Evolutionary conservation across 2,888 invertebrate genomes (phyloP).

Genomic region (Volucella zonaria): DNA sequence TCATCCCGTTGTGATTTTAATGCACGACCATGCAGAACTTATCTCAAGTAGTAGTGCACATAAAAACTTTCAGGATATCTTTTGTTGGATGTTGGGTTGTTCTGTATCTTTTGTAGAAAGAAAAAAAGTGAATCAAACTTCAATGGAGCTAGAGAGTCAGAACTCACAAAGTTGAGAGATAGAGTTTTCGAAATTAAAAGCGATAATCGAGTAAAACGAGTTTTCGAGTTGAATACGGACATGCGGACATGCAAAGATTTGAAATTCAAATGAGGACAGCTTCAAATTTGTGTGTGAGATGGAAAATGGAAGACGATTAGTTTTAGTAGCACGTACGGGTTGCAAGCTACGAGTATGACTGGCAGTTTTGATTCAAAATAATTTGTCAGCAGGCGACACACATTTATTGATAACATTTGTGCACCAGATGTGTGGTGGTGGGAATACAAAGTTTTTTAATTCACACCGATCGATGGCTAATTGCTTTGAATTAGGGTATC

Average conservation of each 20-base stretch:
- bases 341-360: background rate
- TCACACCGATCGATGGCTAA: too few species aligned
- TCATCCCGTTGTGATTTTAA: conserved; percentile 38
- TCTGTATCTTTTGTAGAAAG: conserved; percentile 16
- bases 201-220: conserved; percentile 66
- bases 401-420: too few species aligned
- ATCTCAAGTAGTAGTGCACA: conserved; percentile 45
- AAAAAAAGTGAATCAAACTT: conserved; percentile 33
- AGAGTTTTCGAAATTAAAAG: conserved; percentile 45
- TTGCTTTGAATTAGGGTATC: too few species aligned
- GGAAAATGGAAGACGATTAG: conserved; percentile 34
- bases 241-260: conserved; percentile 39
- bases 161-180: background rate
- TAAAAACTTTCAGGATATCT: conserved; percentile 53
- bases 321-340: conserved; percentile 35
- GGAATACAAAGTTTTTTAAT: too few species aligned
- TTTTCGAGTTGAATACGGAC: conserved; percentile 43
- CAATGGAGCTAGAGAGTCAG: conserved; percentile 9
- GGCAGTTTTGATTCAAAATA: too few species aligned
- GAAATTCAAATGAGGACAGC: conserved; percentile 49
- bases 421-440: too few species aligned
- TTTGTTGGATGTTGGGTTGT: background rate
- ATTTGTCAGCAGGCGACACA: too few species aligned
- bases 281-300: conserved; percentile 25
- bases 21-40: conserved; percentile 39